Evolutionary conservation across 2,797 vertebrate genomes (phyloP).

Genomic region (Phalanger gymnotis): DNA sequence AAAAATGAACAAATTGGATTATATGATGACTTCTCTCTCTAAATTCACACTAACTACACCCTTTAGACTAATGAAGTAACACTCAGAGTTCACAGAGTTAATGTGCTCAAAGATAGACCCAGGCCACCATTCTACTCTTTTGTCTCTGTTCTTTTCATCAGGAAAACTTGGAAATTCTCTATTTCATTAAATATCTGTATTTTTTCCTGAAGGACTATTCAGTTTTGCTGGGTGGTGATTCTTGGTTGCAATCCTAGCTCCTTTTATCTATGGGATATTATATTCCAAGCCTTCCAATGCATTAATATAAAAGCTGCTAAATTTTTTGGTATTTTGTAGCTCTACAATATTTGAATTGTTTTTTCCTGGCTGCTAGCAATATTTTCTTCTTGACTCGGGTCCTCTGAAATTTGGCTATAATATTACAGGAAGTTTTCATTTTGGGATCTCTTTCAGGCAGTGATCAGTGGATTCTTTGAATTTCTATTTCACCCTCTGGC

Average conservation of each 20-base stretch:
- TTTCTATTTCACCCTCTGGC: background rate
- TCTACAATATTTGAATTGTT: background rate
- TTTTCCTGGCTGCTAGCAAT: background rate
- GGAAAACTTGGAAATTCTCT: background rate
- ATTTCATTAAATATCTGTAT: background rate
- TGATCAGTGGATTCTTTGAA: background rate
- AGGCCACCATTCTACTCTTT: background rate
- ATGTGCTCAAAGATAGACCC: background rate
- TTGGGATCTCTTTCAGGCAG: background rate
- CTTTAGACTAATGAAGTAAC: background rate
- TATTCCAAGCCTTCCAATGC: background rate
- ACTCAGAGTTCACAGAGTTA: background rate
- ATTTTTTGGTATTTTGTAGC: background rate
- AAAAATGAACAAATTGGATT: background rate
- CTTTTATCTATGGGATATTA: background rate
- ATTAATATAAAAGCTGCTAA: background rate
- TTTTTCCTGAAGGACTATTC: background rate
- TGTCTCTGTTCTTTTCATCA: background rate
- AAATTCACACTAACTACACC: background rate
- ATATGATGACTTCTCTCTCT: background rate
- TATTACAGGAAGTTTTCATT: background rate
- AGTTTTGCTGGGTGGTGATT: background rate
- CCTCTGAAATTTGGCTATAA: background rate
- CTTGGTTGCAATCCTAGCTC: background rate
- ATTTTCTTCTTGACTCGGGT: background rate